Conservation (phyloP, 2,113 vertebrate species). For the Origma solitaria region DNA sequence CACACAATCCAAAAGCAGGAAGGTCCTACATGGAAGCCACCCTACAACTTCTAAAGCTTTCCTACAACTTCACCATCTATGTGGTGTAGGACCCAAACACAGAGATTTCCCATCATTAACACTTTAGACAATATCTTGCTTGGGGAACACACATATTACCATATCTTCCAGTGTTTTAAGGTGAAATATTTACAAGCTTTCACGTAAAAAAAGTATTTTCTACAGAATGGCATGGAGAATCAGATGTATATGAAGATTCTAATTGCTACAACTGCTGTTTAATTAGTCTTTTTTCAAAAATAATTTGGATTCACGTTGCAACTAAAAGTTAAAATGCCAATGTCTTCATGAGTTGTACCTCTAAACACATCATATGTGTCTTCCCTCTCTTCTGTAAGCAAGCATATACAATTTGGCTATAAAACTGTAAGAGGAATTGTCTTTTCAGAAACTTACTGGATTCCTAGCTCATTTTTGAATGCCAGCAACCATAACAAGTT, state of each 20-base stretch:
- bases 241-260: not conserved
- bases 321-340: not conserved
- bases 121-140: not conserved
- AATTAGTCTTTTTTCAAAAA: not conserved
- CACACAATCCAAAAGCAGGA: not conserved
- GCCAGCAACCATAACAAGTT: conserved; percentile 65
- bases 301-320: not conserved
- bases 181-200: not conserved
- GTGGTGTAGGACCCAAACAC: not conserved
- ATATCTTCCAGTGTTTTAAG: not conserved
- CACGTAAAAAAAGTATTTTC: not conserved
- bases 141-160: not conserved
- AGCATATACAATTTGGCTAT: not conserved
- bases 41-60: not conserved
- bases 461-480: conserved; percentile 54
- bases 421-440: not conserved
- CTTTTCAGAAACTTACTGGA: conserved; percentile 45
- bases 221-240: not conserved
- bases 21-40: not conserved
- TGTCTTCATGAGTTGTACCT: not conserved
- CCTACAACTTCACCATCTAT: not conserved
- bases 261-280: not conserved
- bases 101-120: not conserved
- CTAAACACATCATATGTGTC: not conserved
- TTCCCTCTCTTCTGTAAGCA: not conserved